Percentiles rank a stretch among this genome's conserved stretches.
These are phyloP conservation scores for Eulithis prunata DNA, from an alignment of 2,888 invertebrate genomes.

Conservation along the genomic window DNA sequence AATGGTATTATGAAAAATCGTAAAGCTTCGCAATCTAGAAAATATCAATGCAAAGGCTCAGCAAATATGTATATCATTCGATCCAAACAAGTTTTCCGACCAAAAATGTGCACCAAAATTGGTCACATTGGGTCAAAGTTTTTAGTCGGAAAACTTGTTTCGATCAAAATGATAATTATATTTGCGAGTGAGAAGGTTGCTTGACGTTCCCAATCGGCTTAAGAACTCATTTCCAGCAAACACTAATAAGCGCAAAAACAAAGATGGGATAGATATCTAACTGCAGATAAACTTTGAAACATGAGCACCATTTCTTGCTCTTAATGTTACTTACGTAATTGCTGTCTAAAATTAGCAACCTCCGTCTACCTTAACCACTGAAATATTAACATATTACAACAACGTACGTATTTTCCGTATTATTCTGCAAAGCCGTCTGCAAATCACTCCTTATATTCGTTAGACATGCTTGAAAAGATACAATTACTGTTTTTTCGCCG, in stretches of 20 bases:
- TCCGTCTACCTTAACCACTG: slow-evolving; percentile 35
- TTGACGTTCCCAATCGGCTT: too few species aligned
- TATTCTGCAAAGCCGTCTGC: slow-evolving; percentile 33
- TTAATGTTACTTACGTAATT: slow-evolving; percentile 27
- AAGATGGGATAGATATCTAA: not conserved
- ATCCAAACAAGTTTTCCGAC: too few species aligned
- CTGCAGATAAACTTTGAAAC: slow-evolving; percentile 6
- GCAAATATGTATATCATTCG: too few species aligned
- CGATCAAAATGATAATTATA: too few species aligned
- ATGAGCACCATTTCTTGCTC: slow-evolving; percentile 26
- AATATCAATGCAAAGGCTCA: too few species aligned
- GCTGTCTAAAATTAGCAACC: slow-evolving; percentile 36
- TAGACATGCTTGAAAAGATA: slow-evolving; percentile 35
- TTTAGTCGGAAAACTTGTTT: too few species aligned
- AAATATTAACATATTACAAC: slow-evolving; percentile 32
- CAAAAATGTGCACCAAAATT: too few species aligned
- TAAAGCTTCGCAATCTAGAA: too few species aligned
- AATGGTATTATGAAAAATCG: too few species aligned
- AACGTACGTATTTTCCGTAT: slow-evolving; percentile 37
- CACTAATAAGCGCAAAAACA: not conserved
- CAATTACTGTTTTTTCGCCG: slow-evolving; percentile 33
- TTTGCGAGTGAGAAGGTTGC: too few species aligned
- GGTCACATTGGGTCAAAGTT: too few species aligned
- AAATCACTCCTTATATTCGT: slow-evolving; percentile 35
- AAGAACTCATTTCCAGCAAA: not conserved